Evolutionary conservation across 2,113 vertebrate genomes (phyloP).

Genomic region (Ranitomeya variabilis): DNA sequence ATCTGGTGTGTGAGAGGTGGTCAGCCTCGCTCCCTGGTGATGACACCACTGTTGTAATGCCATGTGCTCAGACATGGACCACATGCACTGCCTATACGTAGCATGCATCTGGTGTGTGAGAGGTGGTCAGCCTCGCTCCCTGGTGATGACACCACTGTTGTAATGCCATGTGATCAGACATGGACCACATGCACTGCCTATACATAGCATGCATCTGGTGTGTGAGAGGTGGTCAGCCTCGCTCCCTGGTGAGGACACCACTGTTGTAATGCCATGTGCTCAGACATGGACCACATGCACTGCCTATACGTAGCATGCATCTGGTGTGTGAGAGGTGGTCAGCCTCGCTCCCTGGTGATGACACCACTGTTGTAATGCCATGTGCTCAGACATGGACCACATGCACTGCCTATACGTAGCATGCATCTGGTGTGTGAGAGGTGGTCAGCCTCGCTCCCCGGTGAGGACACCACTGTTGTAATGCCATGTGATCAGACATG

Average conservation of each 20-base stretch:
- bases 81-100: background rate
- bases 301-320: no score
- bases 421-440: background rate
- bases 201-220: no score
- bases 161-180: background rate
- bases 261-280: no score
- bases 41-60: background rate
- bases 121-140: background rate
- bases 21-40: no score
- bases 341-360: no score
- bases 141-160: no score
- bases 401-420: background rate
- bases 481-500: background rate
- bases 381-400: background rate
- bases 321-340: background rate
- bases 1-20: background rate
- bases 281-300: background rate
- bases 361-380: background rate
- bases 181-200: background rate
- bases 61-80: background rate
- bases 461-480: background rate
- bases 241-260: no score
- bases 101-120: background rate
- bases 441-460: background rate
- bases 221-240: background rate